phyloP scores from a whole-genome alignment of 2,888 invertebrate genomes.

The Glyphotaelius pellucidus region DNA sequence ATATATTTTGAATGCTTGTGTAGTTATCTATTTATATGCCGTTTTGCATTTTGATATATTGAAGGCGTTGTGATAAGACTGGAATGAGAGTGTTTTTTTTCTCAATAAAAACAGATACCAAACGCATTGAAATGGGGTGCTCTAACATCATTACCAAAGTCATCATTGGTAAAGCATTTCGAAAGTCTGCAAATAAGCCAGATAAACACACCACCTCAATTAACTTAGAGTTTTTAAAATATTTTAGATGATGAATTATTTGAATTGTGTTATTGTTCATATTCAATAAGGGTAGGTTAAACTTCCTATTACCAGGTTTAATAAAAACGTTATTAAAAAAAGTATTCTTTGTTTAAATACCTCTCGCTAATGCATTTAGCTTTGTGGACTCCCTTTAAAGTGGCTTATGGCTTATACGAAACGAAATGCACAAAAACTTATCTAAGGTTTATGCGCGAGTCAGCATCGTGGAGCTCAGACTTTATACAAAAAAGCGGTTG shows the following conservation, averaged over 20 bases:
- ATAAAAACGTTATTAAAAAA: neutral
- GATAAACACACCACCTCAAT: neutral
- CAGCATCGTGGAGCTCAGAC: slow-evolving; percentile 48
- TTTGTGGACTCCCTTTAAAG: slow-evolving; percentile 20
- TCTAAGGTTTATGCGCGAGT: slow-evolving; percentile 60
- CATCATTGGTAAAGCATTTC: neutral
- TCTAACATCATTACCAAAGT: neutral
- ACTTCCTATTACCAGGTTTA: neutral
- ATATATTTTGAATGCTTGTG: neutral
- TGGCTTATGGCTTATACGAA: slow-evolving; percentile 38
- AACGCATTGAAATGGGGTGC: neutral
- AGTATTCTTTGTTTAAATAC: neutral
- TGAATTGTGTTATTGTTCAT: too few relatives aligned
- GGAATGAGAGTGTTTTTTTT: neutral
- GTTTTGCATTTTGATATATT: slow-evolving; percentile 8
- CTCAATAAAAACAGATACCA: neutral
- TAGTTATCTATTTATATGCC: slow-evolving; percentile 29
- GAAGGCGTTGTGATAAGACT: slow-evolving; percentile 7
- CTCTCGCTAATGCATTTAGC: slow-evolving; percentile 7
- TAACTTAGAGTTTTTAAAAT: neutral
- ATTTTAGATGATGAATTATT: neutral
- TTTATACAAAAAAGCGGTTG: slow-evolving; percentile 28
- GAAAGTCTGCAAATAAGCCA: neutral
- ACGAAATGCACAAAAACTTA: slow-evolving; percentile 60
- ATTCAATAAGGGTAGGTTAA: neutral